Evolutionary conservation across 2,797 vertebrate genomes (phyloP).

Genomic region (Crax fasciolata): DNA sequence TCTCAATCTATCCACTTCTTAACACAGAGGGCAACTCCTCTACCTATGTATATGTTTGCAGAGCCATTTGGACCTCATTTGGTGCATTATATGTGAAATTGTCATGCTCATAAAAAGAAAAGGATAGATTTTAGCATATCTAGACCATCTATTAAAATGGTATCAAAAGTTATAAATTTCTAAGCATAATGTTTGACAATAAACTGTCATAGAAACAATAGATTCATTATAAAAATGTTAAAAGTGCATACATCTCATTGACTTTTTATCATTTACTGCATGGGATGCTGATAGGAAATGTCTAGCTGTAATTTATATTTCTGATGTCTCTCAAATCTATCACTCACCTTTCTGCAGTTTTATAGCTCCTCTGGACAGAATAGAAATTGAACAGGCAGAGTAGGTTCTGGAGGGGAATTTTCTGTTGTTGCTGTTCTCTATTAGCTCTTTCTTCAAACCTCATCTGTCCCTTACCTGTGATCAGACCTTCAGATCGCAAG

Average conservation of each 20-base stretch:
- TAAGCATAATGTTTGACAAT: conserved; percentile 81
- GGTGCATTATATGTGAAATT: conserved; percentile 2
- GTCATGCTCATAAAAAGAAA: conserved; percentile 40
- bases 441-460: conserved; percentile 79
- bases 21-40: not conserved
- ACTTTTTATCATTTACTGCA: conserved; percentile 85
- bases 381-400: conserved; percentile 81
- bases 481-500: conserved; percentile 47
- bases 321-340: conserved; percentile 82
- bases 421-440: conserved; percentile 63
- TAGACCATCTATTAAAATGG: conserved; percentile 74
- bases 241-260: conserved; percentile 83
- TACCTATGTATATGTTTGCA: not conserved
- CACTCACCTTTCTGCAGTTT: conserved; percentile 82
- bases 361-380: conserved; percentile 81
- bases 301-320: conserved; percentile 85
- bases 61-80: conserved; percentile 27
- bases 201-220: conserved; percentile 82
- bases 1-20: not conserved
- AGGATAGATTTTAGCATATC: conserved; percentile 67
- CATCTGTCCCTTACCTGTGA: conserved; percentile 63
- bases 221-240: conserved; percentile 84
- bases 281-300: conserved; percentile 81
- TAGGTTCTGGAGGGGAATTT: conserved; percentile 73
- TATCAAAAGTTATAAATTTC: conserved; percentile 83